Evolutionary conservation across 2,113 vertebrate genomes (phyloP).

Genomic region (Amblyopsis rosae): DNA sequence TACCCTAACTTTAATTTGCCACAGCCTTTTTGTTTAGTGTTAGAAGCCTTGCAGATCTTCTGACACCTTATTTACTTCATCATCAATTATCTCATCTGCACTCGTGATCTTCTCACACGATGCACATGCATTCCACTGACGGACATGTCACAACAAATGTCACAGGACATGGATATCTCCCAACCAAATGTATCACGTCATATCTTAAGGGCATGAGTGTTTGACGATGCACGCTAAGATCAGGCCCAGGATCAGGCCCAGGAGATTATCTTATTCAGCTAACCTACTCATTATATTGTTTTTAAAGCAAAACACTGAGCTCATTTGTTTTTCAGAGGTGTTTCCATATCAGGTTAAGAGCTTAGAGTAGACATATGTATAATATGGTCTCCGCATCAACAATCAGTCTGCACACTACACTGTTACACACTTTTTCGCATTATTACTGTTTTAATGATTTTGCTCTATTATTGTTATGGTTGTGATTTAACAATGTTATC

Average conservation of each 20-base stretch:
- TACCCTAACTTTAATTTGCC: no score
- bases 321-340: slow-evolving; percentile 16
- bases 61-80: no score
- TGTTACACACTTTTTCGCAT: no score
- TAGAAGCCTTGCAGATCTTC: no score
- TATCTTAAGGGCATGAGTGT: slow-evolving; percentile 33
- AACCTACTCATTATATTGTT: slow-evolving; percentile 20
- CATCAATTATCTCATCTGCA: no score
- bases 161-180: slow-evolving; percentile 26
- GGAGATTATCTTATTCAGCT: slow-evolving; percentile 14
- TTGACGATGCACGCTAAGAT: slow-evolving; percentile 13
- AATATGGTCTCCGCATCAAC: not conserved
- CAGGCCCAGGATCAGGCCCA: slow-evolving; percentile 16
- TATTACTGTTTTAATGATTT: not conserved
- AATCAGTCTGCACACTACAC: not conserved
- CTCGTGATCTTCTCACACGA: not conserved
- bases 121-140: slow-evolving; percentile 48
- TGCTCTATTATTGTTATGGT: not conserved
- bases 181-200: slow-evolving; percentile 35
- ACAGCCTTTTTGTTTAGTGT: no score
- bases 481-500: not conserved
- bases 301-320: slow-evolving; percentile 34
- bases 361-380: no score
- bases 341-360: slow-evolving; percentile 7
- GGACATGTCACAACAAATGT: slow-evolving; percentile 35